Base-by-base conservation (phyloP, 1,140 invertebrate genomes). In the Drosophila baimaii region DNA sequence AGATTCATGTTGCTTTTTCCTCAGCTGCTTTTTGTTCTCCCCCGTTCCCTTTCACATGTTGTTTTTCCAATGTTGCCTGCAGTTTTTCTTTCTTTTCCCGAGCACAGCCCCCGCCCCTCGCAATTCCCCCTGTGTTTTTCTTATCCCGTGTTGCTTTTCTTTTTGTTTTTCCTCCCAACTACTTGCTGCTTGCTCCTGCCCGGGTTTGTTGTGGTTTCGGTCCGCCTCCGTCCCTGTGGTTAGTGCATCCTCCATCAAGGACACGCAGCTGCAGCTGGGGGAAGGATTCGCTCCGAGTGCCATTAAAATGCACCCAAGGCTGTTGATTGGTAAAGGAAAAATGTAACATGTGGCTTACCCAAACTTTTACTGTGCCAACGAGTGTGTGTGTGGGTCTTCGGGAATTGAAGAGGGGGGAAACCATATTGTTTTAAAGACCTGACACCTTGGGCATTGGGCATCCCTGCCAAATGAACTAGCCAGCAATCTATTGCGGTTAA, bases 271-370 rank as follows among this genome's bases (percentile, higher is more conserved):
- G 68, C 66, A 71, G 51, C 65, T 44, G 47, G 29, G 29, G 29
- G 19, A 69, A 39, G 68, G 49, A 77, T 41, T 37, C 64, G 65
- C 65, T 70, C 52, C 55, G 66, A 70, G 57, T 70, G 74, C 57
- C 75, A 77, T 68, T 77, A 77, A 77, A 77, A 77, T 79, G 66
- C 75, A 77, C 76, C 76, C 74, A 78, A 64, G 66, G 76, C 75
- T 79, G 76, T 79, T 79, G 75, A 78, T 79, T 78, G 75, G 75
- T 59, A 77, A 63, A 77, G 52, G 75, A 77, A 77, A 71, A 77
- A 68, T 77, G 74, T 77, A 62, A 63, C 75, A 77, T 77, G 75
- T 77, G 75, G 75, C 57, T 77, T 70, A 77, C 75, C 64, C 55
- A 78, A 72, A 78, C 75, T 71, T 78, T 78, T 72, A 77, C 64